Percentiles rank a stretch among this genome's conserved stretches.
phyloP scores from a whole-genome alignment of 2,888 invertebrate species.

The Pseudococcus jackbeardsleyi region DNA sequence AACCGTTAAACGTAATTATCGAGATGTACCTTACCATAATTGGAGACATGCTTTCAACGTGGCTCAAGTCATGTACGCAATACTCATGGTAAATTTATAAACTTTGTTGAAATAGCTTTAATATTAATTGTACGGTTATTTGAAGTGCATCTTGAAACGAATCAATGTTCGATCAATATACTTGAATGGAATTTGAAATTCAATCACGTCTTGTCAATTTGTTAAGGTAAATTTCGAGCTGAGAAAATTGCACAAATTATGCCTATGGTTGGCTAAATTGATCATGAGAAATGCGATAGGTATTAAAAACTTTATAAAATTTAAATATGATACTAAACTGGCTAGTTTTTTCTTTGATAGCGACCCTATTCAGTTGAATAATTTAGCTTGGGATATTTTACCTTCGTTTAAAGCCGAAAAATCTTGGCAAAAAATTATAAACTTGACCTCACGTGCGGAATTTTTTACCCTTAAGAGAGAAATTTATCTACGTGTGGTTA shows the following conservation, averaged over 20 bases:
- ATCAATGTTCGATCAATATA: neutral
- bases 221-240: neutral
- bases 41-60: slow-evolving; percentile 74
- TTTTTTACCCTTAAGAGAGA: neutral
- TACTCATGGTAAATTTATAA: slow-evolving; percentile 71
- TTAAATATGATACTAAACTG: neutral
- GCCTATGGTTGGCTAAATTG: neutral
- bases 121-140: too few relatives aligned
- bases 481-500: neutral
- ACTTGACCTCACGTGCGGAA: neutral
- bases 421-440: neutral
- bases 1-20: slow-evolving; percentile 73
- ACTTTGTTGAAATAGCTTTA: neutral
- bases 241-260: neutral
- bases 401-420: neutral
- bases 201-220: slow-evolving; percentile 1
- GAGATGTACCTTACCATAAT: slow-evolving; percentile 74
- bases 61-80: slow-evolving; percentile 73
- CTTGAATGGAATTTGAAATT: neutral
- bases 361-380: neutral
- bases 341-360: neutral
- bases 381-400: neutral
- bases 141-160: neutral
- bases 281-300: neutral
- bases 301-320: neutral